Conservation (phyloP, 2,888 invertebrate species). For the Ferdinandea cuprea region DNA sequence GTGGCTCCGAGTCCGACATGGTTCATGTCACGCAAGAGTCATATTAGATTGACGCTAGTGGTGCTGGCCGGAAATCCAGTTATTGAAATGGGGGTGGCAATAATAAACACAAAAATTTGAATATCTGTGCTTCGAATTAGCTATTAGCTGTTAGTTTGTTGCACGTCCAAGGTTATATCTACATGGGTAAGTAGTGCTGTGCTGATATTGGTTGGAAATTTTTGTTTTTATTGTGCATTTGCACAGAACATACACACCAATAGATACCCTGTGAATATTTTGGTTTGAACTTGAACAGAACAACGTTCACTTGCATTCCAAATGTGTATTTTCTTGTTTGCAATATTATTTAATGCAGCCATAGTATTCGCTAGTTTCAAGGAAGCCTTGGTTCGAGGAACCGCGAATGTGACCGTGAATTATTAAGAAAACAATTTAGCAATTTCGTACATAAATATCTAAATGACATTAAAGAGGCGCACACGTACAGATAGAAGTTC, state of each 20-base stretch:
- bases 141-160: neutral
- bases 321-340: neutral
- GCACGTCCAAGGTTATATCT: conserved; percentile 14
- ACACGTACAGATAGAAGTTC: too few species aligned
- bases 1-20: conserved; percentile 36
- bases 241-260: neutral
- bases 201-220: neutral
- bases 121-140: conserved; percentile 1
- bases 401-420: too few species aligned
- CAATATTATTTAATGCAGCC: too few species aligned
- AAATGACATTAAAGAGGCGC: too few species aligned
- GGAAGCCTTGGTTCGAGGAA: too few species aligned
- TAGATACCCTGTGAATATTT: neutral
- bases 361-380: too few species aligned
- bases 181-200: too few species aligned
- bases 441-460: too few species aligned
- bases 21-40: conserved; percentile 36
- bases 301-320: neutral
- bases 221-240: neutral
- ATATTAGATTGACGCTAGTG: conserved; percentile 9
- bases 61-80: conserved; percentile 19
- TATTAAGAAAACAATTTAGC: too few species aligned
- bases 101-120: conserved; percentile 1
- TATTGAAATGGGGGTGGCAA: conserved; percentile 7
- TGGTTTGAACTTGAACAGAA: neutral